These are phyloP conservation scores for Hirudo medicinalis DNA, from an alignment of 1,140 invertebrate species.

Conservation along the genomic window DNA sequence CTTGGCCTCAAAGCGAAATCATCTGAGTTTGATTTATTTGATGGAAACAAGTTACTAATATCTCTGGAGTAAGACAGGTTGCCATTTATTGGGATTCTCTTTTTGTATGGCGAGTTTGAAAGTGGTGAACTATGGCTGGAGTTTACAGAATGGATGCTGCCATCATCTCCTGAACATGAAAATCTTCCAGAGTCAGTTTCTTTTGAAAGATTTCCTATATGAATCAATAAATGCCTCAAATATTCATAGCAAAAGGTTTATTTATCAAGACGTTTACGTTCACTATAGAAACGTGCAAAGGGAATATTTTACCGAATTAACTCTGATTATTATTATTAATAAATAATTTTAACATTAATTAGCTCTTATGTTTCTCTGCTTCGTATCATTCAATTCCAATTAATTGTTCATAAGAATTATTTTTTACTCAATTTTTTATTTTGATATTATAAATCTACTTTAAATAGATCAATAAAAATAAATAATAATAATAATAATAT, in stretches of 20 bases:
- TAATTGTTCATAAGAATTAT: no score
- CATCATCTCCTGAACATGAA: constrained; percentile 2
- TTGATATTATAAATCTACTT: no score
- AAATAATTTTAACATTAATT: neutral
- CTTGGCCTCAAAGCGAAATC: no score
- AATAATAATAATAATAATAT: no score
- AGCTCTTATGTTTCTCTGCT: neutral
- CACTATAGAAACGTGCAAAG: neutral
- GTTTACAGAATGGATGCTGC: neutral
- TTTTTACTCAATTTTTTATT: no score
- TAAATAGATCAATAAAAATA: no score
- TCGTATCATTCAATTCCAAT: neutral
- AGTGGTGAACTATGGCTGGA: neutral
- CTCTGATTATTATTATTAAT: neutral
- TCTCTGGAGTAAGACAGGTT: no score
- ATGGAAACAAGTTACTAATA: no score
- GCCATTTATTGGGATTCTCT: no score
- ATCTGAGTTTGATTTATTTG: no score
- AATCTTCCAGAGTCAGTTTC: constrained; percentile 4
- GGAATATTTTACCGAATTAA: neutral
- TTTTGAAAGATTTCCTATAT: neutral
- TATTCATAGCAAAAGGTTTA: neutral
- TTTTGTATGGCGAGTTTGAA: no score
- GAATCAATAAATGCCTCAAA: neutral
- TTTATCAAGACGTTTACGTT: neutral